These are phyloP conservation scores for Acheta domesticus DNA, from an alignment of 2,888 invertebrate species.

Conservation along the genomic window DNA sequence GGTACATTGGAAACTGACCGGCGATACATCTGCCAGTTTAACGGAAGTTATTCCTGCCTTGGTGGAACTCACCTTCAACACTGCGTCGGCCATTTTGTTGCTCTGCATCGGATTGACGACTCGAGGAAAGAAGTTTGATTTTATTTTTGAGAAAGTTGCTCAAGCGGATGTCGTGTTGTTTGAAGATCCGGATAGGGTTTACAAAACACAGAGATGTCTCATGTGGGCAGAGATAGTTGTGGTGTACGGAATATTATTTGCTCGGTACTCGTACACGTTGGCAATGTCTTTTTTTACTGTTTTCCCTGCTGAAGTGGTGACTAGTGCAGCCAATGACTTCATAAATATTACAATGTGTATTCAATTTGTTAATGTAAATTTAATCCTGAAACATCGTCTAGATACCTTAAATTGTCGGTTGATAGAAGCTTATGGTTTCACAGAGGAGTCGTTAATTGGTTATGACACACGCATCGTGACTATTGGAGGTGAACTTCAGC, in stretches of 20 bases:
- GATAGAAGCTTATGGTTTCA: neutral
- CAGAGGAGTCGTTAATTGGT: neutral
- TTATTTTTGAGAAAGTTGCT: neutral
- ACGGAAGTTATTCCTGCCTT: neutral
- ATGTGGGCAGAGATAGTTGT: neutral
- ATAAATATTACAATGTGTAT: neutral
- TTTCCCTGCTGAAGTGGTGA: neutral
- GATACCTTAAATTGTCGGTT: neutral
- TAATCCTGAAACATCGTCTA: neutral
- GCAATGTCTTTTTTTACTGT: neutral
- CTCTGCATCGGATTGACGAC: neutral
- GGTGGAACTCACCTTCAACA: neutral
- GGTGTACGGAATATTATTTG: neutral
- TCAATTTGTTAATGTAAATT: neutral
- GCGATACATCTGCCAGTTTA: neutral
- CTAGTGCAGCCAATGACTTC: neutral
- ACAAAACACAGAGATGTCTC: neutral
- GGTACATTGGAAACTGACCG: neutral
- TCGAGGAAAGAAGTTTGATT: neutral
- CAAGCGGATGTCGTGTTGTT: neutral
- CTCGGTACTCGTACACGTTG: neutral
- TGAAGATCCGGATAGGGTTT: neutral
- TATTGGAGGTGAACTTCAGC: no score
- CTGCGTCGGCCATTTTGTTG: neutral
- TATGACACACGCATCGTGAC: no score